These are phyloP conservation scores for Cephus spinipes DNA, from an alignment of 2,888 invertebrate genomes.

Conservation along the genomic window DNA sequence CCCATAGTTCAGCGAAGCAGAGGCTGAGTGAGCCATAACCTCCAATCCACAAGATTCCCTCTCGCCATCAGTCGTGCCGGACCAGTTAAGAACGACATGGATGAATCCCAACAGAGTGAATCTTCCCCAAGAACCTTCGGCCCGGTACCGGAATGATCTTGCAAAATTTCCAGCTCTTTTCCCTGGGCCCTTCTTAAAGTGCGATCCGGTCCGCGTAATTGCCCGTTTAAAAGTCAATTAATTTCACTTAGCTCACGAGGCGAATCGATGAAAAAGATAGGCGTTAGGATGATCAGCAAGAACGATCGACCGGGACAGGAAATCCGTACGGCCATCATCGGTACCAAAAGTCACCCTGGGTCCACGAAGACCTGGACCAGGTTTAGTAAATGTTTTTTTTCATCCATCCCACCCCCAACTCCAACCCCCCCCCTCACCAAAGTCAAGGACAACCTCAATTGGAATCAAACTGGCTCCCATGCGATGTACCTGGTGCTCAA, in stretches of 20 bases:
- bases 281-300: background rate
- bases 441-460: background rate
- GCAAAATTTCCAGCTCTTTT: slow-evolving; percentile 44
- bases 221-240: slow-evolving; percentile 64
- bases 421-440: background rate
- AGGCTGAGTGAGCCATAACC: slow-evolving; percentile 32
- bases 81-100: background rate
- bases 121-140: background rate
- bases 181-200: slow-evolving; percentile 6
- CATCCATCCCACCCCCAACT: background rate
- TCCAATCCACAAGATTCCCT: background rate
- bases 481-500: background rate
- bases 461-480: background rate
- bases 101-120: background rate
- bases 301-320: background rate
- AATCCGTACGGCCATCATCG: background rate
- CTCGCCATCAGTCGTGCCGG: background rate
- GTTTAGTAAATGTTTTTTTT: background rate
- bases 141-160: slow-evolving; percentile 38
- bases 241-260: slow-evolving; percentile 40
- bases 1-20: slow-evolving; percentile 21
- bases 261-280: slow-evolving; percentile 7
- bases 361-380: background rate
- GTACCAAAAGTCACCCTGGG: background rate
- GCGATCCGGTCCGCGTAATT: slow-evolving; percentile 38